Evolutionary conservation across 2,113 vertebrate genomes (phyloP), one percentile per base, ranked within the genome.

Genomic region (Sardina pilchardus): DNA sequence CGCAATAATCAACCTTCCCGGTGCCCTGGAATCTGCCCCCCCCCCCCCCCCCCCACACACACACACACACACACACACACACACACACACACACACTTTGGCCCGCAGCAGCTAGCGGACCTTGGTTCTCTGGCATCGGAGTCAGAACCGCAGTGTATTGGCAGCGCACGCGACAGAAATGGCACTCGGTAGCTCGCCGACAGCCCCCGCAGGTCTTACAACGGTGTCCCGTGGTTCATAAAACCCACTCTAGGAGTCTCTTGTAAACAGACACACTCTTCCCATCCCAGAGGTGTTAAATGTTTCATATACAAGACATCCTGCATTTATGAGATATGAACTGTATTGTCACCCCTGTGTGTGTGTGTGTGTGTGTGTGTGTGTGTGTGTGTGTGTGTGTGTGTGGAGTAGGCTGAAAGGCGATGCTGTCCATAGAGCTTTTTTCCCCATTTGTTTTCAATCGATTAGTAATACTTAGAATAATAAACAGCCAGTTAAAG

Each of bases 21-120:
- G 53, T 43, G 82, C 75, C 53, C 67, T 90, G 83, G 83, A 88
- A 90, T 88, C 63, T 88, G 86, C 63, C 67, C 85, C 87, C 47
- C 50, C n/a, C n/a, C n/a, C n/a, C n/a, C n/a, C n/a, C n/a, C n/a
- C n/a, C n/a, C n/a, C n/a, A n/a, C n/a, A n/a, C n/a, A n/a, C n/a
- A n/a, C n/a, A n/a, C n/a, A n/a, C n/a, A n/a, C n/a, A n/a, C n/a
- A n/a, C n/a, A n/a, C n/a, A n/a, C n/a, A n/a, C n/a, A n/a, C n/a
- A n/a, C n/a, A n/a, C n/a, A n/a, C n/a, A n/a, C n/a, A n/a, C n/a
- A n/a, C n/a, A n/a, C n/a, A 63, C 84, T 36, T 67, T 81, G 81
- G 45, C 87, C 89, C 16, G 78, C 45, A 63, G 87, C 81, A 59
- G 17, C 30, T n/a, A 34, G 53, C 45, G 50, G 67, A 48, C 85